phyloP scores from a whole-genome alignment of 2,888 invertebrate genomes.

The Agrilus biguttatus region DNA sequence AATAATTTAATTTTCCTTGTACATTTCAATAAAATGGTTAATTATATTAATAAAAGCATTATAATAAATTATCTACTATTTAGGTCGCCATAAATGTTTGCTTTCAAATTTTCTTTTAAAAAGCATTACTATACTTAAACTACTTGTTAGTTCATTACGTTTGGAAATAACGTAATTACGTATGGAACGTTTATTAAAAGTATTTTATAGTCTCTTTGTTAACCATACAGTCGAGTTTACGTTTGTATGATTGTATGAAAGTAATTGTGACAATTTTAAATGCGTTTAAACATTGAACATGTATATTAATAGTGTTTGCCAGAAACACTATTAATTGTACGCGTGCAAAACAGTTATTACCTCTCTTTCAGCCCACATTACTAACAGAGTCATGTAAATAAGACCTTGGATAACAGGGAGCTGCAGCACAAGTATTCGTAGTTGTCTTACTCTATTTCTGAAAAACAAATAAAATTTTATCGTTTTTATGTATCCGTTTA shows the following conservation, averaged over 20 bases:
- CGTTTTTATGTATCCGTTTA: background rate
- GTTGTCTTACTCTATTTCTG: constrained; percentile 38
- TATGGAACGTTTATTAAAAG: too few relatives aligned
- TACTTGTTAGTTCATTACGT: too few relatives aligned
- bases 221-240: background rate
- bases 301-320: background rate
- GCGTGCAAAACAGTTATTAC: constrained; percentile 28
- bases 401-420: constrained; percentile 53
- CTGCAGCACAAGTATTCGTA: constrained; percentile 50
- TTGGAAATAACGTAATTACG: too few relatives aligned
- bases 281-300: background rate
- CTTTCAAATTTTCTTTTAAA: too few relatives aligned
- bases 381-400: constrained; percentile 41
- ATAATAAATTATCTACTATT: too few relatives aligned
- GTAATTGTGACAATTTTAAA: background rate
- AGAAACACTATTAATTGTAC: too few relatives aligned
- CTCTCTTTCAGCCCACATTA: constrained; percentile 50
- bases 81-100: too few relatives aligned
- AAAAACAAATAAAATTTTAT: constrained; percentile 17
- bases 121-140: too few relatives aligned
- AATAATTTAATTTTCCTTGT: too few relatives aligned
- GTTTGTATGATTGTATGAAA: background rate
- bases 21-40: too few relatives aligned
- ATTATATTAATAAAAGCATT: too few relatives aligned
- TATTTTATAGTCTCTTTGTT: too few relatives aligned